These are phyloP conservation scores for Argya squamiceps DNA, from an alignment of 2,797 vertebrate species.

Conservation along the genomic window DNA sequence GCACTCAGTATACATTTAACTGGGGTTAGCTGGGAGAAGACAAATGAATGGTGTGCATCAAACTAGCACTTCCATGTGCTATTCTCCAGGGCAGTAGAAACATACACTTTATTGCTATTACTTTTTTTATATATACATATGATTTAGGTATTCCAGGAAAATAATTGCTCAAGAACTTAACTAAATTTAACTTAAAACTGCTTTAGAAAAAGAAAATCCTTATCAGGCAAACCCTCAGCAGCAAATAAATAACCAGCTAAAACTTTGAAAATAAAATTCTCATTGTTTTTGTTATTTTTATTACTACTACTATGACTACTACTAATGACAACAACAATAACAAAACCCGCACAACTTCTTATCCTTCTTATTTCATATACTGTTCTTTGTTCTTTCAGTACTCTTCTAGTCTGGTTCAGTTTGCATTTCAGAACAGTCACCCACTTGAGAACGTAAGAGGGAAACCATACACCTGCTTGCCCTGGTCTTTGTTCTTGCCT, in stretches of 20 bases:
- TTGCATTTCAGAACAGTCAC: not conserved
- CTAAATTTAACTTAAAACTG: not conserved
- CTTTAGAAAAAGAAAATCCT: not conserved
- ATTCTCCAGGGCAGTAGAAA: not conserved
- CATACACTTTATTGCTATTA: not conserved
- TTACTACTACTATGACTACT: not conserved
- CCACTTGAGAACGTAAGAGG: not conserved
- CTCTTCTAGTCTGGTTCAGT: not conserved
- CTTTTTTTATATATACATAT: not conserved
- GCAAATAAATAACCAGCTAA: not conserved
- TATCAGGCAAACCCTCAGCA: not conserved
- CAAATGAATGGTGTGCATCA: not conserved
- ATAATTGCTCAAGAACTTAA: not conserved
- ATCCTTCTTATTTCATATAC: not conserved
- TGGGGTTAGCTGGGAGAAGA: not conserved
- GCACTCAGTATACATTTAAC: not conserved
- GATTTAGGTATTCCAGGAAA: not conserved
- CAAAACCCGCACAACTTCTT: not conserved
- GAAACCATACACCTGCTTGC: not conserved
- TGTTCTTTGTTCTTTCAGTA: not conserved
- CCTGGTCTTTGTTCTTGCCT: not conserved
- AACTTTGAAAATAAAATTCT: not conserved
- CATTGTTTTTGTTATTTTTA: not conserved
- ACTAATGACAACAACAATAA: not conserved
- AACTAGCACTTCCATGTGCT: not conserved